Percentiles rank a stretch among this genome's conserved stretches.
These are phyloP conservation scores for Stenichneumon culpator DNA, from an alignment of 2,888 invertebrate genomes.

Conservation along the genomic window DNA sequence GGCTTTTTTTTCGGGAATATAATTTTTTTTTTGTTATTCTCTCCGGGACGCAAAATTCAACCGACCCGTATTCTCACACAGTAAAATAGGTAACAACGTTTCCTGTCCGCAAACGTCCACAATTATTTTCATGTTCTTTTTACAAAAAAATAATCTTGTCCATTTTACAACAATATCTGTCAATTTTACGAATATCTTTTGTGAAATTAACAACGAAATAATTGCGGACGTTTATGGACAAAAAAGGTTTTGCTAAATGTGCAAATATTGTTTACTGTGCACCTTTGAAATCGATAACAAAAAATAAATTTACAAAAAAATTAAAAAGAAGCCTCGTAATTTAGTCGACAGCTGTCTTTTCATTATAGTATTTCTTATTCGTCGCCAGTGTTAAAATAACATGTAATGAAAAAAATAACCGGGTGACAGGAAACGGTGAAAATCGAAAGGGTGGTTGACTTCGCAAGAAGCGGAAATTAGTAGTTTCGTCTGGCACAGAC, in stretches of 20 bases:
- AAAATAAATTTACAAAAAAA: not conserved
- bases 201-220: too few species aligned
- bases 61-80: not conserved
- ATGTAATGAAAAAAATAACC: conserved; percentile 33
- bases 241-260: too few species aligned
- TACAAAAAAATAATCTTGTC: too few species aligned
- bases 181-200: too few species aligned
- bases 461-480: conserved; percentile 62
- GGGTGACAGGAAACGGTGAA: conserved; percentile 26
- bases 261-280: too few species aligned
- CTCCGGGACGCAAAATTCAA: not conserved
- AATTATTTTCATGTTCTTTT: too few species aligned
- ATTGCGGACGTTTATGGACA: too few species aligned
- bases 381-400: not conserved
- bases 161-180: too few species aligned
- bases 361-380: not conserved
- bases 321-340: not conserved
- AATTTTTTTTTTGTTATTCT: not conserved
- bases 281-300: not conserved
- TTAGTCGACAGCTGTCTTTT: not conserved
- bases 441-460: conserved; percentile 48
- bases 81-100: too few species aligned
- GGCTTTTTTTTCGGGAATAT: not conserved
- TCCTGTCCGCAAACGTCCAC: not conserved
- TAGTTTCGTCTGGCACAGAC: conserved; percentile 63